Evolutionary conservation across 2,888 invertebrate genomes (phyloP).

Genomic region (Empis stercorea): DNA sequence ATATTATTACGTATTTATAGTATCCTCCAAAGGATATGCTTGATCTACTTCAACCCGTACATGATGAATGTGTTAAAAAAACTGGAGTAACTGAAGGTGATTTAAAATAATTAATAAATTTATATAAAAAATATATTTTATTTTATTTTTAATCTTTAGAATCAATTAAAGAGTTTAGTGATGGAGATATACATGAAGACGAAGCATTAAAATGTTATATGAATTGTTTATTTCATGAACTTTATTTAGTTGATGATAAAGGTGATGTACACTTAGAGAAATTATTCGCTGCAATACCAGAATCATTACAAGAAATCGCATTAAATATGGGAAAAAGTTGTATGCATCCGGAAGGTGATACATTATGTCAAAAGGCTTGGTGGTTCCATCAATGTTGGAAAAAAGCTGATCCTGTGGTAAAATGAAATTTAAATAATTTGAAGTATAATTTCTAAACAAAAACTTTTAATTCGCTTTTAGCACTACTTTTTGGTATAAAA

Average conservation of each 20-base stretch:
- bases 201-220: conserved; percentile 34
- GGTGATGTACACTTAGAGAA: conserved; percentile 34
- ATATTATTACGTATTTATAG: conserved; percentile 17
- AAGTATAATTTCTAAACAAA: not conserved
- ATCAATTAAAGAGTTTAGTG: conserved; percentile 34
- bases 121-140: not conserved
- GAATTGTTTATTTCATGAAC: conserved; percentile 34
- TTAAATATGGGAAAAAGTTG: conserved; percentile 28
- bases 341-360: conserved; percentile 29
- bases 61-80: conserved; percentile 26
- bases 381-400: conserved; percentile 34
- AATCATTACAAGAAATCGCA: conserved; percentile 23
- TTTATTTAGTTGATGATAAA: conserved; percentile 30
- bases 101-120: not conserved
- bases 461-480: not conserved
- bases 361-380: conserved; percentile 32
- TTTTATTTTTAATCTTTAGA: conserved; percentile 15
- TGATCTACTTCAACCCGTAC: conserved; percentile 27
- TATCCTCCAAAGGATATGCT: conserved; percentile 30
- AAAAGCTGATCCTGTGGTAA: conserved; percentile 25
- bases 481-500: not conserved
- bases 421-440: not conserved
- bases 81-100: conserved; percentile 32
- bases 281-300: conserved; percentile 24
- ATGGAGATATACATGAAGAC: conserved; percentile 34